A percentile compares a stretch with the other conserved stretches of the same genome.
Conservation (phyloP, 1,140 invertebrate genomes). For the Apis florea region DNA sequence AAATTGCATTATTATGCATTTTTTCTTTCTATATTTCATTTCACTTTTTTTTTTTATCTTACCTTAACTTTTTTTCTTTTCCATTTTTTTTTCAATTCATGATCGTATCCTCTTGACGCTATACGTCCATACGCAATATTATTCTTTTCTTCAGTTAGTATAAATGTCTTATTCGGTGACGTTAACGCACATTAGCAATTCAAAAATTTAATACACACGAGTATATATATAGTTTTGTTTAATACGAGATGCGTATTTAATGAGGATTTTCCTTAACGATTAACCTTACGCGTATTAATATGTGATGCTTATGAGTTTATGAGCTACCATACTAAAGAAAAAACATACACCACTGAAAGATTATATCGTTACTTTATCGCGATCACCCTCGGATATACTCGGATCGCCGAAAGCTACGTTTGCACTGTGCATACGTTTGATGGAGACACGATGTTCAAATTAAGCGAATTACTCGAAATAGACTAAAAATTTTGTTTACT, state of each 20-base stretch:
- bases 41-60: neutral
- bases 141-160: conserved; percentile 53
- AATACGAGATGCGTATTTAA: conserved; percentile 71
- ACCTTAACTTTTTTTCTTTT: neutral
- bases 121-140: conserved; percentile 69
- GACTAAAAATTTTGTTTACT: conserved; percentile 17
- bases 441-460: conserved; percentile 51
- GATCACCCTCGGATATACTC: conserved; percentile 61
- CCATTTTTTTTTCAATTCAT: neutral
- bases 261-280: conserved; percentile 67
- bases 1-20: neutral
- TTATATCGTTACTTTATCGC: conserved; percentile 68
- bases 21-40: neutral
- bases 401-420: conserved; percentile 63
- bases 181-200: conserved; percentile 61
- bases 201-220: conserved; percentile 68
- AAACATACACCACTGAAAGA: conserved; percentile 75
- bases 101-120: neutral
- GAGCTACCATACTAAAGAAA: conserved; percentile 76
- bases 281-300: conserved; percentile 74
- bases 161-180: conserved; percentile 59
- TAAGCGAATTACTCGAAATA: conserved; percentile 9
- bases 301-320: conserved; percentile 77
- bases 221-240: conserved; percentile 63
- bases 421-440: conserved; percentile 61